A percentile compares a stretch with the other conserved stretches of the same genome.
These are phyloP conservation scores for Bicyclus anynana DNA, from an alignment of 1,140 invertebrate species.

Conservation along the genomic window DNA sequence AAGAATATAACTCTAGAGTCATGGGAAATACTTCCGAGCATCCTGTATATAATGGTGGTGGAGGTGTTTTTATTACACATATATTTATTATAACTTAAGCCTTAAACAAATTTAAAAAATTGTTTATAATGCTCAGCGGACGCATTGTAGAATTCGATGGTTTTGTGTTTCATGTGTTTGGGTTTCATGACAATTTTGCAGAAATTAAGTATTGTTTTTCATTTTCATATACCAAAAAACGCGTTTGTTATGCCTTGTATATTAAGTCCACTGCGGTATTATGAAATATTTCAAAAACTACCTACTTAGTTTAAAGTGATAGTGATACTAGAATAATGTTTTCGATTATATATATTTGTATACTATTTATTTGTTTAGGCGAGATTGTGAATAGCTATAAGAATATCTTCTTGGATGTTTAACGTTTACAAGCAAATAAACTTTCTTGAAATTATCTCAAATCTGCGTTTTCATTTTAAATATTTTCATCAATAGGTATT, in stretches of 20 bases:
- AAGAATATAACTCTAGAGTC: too few relatives aligned
- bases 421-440: constrained; percentile 69
- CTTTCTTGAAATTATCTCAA: constrained; percentile 43
- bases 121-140: too few relatives aligned
- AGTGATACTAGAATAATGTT: constrained; percentile 73
- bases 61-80: too few relatives aligned
- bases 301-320: constrained; percentile 58
- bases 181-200: neutral
- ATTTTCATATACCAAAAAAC: constrained; percentile 25
- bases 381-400: constrained; percentile 64
- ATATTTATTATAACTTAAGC: too few relatives aligned
- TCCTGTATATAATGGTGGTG: too few relatives aligned
- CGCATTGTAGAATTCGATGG: too few relatives aligned
- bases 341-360: constrained; percentile 70
- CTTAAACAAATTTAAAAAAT: too few relatives aligned
- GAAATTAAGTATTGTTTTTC: constrained; percentile 3
- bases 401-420: constrained; percentile 64
- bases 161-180: too few relatives aligned
- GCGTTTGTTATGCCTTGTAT: constrained; percentile 30
- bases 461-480: constrained; percentile 9
- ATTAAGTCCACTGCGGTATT: constrained; percentile 22
- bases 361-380: constrained; percentile 70
- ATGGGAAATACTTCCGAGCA: too few relatives aligned
- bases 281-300: constrained; percentile 35
- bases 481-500: too few relatives aligned